These are phyloP conservation scores for Shinisaurus crocodilurus DNA, from an alignment of 2,113 vertebrate genomes.

Conservation along the genomic window DNA sequence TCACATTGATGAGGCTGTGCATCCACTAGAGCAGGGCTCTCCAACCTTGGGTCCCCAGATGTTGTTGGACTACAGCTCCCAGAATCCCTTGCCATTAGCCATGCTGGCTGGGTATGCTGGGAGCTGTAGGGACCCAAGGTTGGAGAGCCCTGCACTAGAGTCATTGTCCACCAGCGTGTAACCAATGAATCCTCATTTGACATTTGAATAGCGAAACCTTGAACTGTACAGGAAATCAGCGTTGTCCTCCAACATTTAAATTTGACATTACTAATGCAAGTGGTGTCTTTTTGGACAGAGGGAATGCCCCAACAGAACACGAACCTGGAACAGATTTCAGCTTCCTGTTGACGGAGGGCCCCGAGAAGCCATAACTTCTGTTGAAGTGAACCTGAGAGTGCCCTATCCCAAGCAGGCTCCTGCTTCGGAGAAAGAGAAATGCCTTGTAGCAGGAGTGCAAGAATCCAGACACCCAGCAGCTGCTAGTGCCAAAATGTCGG, in stretches of 20 bases:
- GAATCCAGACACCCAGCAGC: no score
- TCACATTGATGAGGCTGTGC: background rate
- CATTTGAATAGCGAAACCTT: background rate
- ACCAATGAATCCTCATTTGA: background rate
- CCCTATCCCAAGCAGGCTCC: constrained; percentile 6
- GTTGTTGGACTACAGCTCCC: no score
- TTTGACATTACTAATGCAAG: background rate
- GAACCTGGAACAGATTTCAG: constrained; percentile 85
- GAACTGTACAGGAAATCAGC: background rate
- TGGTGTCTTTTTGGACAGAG: constrained; percentile 70
- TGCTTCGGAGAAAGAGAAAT: background rate
- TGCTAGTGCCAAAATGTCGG: background rate
- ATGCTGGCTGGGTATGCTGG: no score
- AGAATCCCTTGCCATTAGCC: no score
- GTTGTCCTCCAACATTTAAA: background rate
- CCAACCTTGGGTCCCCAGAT: no score
- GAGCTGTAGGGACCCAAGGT: no score
- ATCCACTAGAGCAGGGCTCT: no score
- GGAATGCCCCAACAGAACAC: constrained; percentile 79
- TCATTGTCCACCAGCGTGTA: background rate
- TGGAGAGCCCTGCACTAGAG: no score
- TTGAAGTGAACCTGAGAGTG: constrained; percentile 23
- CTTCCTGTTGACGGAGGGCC: constrained; percentile 76
- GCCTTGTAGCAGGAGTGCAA: background rate
- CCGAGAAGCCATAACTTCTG: constrained; percentile 47